A percentile compares a stretch with the other conserved stretches of the same genome.
Conservation (phyloP, 1,140 invertebrate genomes). For the Lordiphosa stackelbergi region DNA sequence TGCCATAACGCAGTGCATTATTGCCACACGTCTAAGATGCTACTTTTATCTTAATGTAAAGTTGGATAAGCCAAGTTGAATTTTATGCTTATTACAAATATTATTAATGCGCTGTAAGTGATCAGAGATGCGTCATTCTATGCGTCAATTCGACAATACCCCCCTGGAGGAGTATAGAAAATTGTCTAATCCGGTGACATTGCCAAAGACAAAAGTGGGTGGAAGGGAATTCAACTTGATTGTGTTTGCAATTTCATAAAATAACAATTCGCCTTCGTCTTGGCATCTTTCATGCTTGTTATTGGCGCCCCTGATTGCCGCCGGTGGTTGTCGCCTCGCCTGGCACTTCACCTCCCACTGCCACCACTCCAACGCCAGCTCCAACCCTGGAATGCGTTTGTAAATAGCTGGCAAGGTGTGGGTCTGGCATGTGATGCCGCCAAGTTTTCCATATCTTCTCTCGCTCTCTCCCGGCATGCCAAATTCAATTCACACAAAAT, state of each 20-base stretch:
- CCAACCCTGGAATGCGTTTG: constrained; percentile 61
- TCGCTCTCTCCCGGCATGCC: constrained; percentile 31
- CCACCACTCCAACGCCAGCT: constrained; percentile 8
- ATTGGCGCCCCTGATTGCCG: constrained; percentile 58
- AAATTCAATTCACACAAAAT: constrained; percentile 75
- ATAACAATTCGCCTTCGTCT: constrained; percentile 59
- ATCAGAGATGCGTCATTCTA: constrained; percentile 9
- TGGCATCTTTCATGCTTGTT: constrained; percentile 52
- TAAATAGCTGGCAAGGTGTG: constrained; percentile 70
- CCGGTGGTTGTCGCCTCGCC: constrained; percentile 58
- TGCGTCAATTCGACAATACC: not conserved
- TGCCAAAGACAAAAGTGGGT: constrained; percentile 55
- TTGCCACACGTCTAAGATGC: no score
- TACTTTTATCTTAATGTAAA: no score
- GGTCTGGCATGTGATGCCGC: constrained; percentile 34
- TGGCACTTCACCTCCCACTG: not conserved
- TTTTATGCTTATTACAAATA: no score
- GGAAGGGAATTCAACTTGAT: constrained; percentile 61
- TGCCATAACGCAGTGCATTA: no score
- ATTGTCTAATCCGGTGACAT: constrained; percentile 19
- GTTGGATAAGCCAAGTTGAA: no score
- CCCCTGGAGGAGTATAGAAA: not conserved
- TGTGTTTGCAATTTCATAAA: constrained; percentile 75
- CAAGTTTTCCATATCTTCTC: constrained; percentile 8
- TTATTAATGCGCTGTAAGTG: no score